Conservation (phyloP, 2,888 invertebrate species). For the Calliphora vomitoria region DNA sequence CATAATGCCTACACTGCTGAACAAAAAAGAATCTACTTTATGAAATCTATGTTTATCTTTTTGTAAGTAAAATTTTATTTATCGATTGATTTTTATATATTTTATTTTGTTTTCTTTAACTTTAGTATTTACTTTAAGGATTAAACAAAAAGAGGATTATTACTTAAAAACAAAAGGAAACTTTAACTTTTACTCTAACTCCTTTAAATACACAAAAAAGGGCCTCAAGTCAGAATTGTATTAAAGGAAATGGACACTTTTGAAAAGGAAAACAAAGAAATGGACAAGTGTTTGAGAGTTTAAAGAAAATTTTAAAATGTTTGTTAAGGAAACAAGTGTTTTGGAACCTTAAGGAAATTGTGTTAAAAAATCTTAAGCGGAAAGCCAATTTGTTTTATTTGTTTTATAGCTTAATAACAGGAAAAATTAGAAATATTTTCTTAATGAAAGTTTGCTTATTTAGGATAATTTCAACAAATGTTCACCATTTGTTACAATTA, state of each 20-base stretch:
- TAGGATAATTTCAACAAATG: not conserved
- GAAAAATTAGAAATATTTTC: not conserved
- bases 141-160: slow-evolving; percentile 16
- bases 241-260: not conserved
- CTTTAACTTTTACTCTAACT: not conserved
- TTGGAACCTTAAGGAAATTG: not conserved
- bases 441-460: no score
- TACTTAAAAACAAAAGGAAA: not conserved
- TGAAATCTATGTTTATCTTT: not conserved
- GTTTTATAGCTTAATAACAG: not conserved
- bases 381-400: not conserved
- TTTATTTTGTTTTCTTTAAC: not conserved
- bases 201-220: not conserved
- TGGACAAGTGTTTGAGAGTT: not conserved
- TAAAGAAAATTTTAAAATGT: not conserved
- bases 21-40: not conserved
- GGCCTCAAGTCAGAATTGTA: not conserved
- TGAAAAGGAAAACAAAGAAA: not conserved
- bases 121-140: slow-evolving; percentile 13
- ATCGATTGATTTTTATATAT: slow-evolving; percentile 7
- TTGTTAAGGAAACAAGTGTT: not conserved
- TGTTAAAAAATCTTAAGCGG: not conserved
- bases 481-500: no score
- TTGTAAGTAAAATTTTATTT: not conserved
- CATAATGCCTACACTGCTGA: not conserved